Conservation (phyloP, 1,140 invertebrate species). For the Lasioglossum baleicum region DNA sequence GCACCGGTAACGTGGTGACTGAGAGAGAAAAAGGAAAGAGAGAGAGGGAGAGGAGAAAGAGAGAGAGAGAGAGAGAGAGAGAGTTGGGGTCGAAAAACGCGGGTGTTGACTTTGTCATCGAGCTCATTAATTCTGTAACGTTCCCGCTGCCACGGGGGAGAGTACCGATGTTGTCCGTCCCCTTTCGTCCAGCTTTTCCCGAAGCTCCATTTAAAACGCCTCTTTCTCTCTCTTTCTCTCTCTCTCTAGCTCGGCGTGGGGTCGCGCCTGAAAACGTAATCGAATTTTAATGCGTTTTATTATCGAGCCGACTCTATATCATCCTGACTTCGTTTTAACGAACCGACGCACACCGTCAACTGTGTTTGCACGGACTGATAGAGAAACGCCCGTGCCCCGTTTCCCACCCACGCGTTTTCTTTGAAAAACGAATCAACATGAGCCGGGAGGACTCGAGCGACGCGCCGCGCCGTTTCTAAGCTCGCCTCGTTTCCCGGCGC, state of each 20-base stretch:
- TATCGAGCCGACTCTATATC: neutral
- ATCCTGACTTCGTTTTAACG: neutral
- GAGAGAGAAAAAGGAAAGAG: neutral
- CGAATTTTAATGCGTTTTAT: slow-evolving; percentile 1
- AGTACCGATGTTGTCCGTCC: neutral
- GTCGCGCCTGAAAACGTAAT: neutral
- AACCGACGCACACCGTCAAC: neutral
- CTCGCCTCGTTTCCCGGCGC: too few species aligned
- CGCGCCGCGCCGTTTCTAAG: too few species aligned
- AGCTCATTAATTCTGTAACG: slow-evolving; percentile 55
- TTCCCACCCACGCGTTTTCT: too few species aligned
- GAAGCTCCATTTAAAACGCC: neutral
- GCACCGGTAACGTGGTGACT: slow-evolving; percentile 3
- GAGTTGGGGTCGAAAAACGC: slow-evolving; percentile 1
- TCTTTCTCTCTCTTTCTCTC: too few species aligned
- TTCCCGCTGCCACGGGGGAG: neutral
- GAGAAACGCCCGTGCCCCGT: neutral
- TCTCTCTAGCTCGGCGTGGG: too few species aligned
- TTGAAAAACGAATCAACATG: too few species aligned
- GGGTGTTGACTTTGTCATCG: slow-evolving; percentile 55
- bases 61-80: too few species aligned
- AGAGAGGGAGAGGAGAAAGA: too few species aligned
- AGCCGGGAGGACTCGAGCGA: too few species aligned
- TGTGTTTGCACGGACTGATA: neutral
- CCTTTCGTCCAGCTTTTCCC: neutral